A percentile compares a stretch with the other conserved stretches of the same genome.
These are phyloP conservation scores for Apis florea DNA, from an alignment of 1,140 invertebrate species.

Conservation along the genomic window DNA sequence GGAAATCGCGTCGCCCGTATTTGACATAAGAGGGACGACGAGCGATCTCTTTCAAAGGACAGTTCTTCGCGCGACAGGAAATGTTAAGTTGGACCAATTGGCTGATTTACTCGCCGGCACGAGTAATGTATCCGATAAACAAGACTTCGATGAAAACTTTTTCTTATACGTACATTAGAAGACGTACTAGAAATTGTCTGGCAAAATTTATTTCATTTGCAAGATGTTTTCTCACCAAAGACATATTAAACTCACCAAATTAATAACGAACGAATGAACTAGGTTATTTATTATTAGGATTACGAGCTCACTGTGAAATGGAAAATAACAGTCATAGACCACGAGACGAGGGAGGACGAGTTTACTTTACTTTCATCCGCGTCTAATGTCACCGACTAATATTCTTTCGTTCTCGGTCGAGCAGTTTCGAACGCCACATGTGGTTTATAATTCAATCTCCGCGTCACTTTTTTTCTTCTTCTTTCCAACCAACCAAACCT, in stretches of 20 bases:
- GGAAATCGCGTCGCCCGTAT: slow-evolving; percentile 34
- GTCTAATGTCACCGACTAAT: slow-evolving; percentile 31
- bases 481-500: no score
- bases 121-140: slow-evolving; percentile 11
- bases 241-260: no score
- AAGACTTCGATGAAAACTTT: neutral
- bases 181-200: no score
- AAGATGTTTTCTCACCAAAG: no score
- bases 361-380: slow-evolving; percentile 4
- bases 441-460: slow-evolving; percentile 30
- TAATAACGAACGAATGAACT: no score
- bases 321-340: neutral
- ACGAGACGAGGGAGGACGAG: neutral
- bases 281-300: no score
- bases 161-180: no score
- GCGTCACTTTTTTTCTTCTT: neutral
- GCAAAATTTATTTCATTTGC: no score
- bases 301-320: neutral
- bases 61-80: slow-evolving; percentile 55
- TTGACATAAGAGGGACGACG: slow-evolving; percentile 24
- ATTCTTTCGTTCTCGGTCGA: neutral
- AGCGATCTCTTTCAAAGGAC: slow-evolving; percentile 53
- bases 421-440: slow-evolving; percentile 13
- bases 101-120: slow-evolving; percentile 26
- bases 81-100: slow-evolving; percentile 57